Evolutionary conservation across 2,113 vertebrate species (phyloP).

Genomic region (Phylloscopus whistleri): DNA sequence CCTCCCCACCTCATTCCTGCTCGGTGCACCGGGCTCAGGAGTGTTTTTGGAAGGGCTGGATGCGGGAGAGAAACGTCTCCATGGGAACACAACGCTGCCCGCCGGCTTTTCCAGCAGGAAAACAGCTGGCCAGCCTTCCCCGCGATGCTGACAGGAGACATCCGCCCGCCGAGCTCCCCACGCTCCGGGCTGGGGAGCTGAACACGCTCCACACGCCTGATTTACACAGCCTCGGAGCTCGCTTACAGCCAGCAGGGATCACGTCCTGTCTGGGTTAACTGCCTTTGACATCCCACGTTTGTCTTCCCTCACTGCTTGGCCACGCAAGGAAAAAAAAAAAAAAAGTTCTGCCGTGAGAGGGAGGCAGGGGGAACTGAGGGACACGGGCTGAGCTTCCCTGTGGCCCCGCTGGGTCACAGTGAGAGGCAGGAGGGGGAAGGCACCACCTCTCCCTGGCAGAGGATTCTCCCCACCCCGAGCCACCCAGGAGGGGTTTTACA

Average conservation of each 20-base stretch:
- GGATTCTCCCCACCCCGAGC: neutral
- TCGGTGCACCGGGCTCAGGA: rapidly evolving
- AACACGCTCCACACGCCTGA: neutral
- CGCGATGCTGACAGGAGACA: neutral
- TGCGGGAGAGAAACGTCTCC: rapidly evolving
- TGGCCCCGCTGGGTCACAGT: neutral
- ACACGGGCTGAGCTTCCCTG: neutral
- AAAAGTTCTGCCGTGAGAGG: rapidly evolving
- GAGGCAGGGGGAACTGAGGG: neutral
- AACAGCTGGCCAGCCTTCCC: neutral
- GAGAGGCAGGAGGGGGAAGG: constrained; percentile 10
- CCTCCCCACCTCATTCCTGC: rapidly evolving
- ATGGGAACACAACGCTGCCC: neutral
- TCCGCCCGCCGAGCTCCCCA: neutral
- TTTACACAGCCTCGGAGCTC: neutral
- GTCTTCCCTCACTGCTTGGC: neutral
- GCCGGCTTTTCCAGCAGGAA: neutral
- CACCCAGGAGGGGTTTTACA: neutral
- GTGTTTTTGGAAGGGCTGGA: neutral
- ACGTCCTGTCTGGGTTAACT: neutral
- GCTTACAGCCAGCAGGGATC: neutral
- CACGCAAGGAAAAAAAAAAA: neutral
- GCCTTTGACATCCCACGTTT: neutral
- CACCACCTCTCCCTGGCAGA: neutral
- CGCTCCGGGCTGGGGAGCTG: neutral